Conservation (phyloP, 2,888 invertebrate genomes). For the Lypha dubia region DNA sequence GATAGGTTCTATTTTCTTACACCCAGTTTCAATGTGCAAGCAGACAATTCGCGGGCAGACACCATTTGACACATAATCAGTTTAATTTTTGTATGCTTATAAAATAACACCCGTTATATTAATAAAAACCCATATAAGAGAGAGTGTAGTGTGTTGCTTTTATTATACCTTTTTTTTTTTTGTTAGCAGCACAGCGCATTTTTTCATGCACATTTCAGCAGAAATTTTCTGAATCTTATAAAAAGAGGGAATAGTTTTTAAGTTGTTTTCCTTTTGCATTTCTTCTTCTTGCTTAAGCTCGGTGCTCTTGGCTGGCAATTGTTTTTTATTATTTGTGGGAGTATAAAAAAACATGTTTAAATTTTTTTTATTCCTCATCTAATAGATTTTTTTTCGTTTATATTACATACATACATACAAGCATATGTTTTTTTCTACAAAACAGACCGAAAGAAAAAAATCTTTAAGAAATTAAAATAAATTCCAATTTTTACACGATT, state of each 20-base stretch:
- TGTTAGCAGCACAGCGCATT: slow-evolving; percentile 23
- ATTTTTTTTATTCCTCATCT: slow-evolving; percentile 22
- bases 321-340: slow-evolving; percentile 64
- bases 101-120: slow-evolving; percentile 15
- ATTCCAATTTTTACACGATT: slow-evolving; percentile 62
- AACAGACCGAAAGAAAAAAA: slow-evolving; percentile 4
- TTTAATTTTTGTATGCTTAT: too few relatives aligned
- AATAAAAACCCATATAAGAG: slow-evolving; percentile 21
- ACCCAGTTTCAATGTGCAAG: too few relatives aligned
- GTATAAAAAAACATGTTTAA: slow-evolving; percentile 57
- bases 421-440: neutral
- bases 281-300: slow-evolving; percentile 1
- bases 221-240: slow-evolving; percentile 44
- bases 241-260: slow-evolving; percentile 40
- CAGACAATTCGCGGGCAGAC: too few relatives aligned
- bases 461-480: slow-evolving; percentile 18
- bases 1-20: too few relatives aligned
- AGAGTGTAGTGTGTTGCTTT: slow-evolving; percentile 14
- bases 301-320: slow-evolving; percentile 53
- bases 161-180: slow-evolving; percentile 47
- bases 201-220: slow-evolving; percentile 24
- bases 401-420: too few relatives aligned
- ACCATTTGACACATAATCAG: too few relatives aligned
- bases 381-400: slow-evolving; percentile 13
- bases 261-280: neutral